Conservation (phyloP, 2,797 vertebrate species). For the Acrossocheilus wenchowensis region DNA sequence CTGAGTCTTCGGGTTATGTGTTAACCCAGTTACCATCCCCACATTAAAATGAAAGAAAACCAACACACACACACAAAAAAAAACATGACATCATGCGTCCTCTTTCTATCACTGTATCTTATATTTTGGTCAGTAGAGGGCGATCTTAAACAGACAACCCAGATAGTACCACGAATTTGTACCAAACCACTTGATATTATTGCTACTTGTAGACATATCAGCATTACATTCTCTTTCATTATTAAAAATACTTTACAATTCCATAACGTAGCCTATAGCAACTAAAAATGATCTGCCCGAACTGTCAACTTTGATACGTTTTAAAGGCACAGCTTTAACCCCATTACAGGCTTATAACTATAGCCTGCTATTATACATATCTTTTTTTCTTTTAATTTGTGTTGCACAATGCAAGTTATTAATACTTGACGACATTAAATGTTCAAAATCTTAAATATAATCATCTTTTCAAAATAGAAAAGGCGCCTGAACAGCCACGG, state of each 20-base stretch:
- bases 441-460: slow-evolving; percentile 4
- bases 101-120: neutral
- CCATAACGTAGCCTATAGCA: neutral
- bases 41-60: neutral
- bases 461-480: neutral
- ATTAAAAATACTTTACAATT: slow-evolving; percentile 1
- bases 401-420: neutral
- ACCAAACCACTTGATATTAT: neutral
- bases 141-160: neutral
- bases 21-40: neutral
- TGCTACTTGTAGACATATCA: neutral
- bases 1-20: neutral
- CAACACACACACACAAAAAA: neutral
- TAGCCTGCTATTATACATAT: neutral
- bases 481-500: neutral
- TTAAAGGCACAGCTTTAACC: neutral
- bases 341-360: neutral
- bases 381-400: neutral
- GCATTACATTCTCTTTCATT: neutral
- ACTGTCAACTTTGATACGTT: neutral
- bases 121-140: neutral
- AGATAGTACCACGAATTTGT: neutral
- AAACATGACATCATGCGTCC: neutral
- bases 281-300: neutral
- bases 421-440: slow-evolving; percentile 2